These are phyloP conservation scores for Drosophila sp. DNA, from an alignment of 1,140 invertebrate species.

Conservation along the genomic window DNA sequence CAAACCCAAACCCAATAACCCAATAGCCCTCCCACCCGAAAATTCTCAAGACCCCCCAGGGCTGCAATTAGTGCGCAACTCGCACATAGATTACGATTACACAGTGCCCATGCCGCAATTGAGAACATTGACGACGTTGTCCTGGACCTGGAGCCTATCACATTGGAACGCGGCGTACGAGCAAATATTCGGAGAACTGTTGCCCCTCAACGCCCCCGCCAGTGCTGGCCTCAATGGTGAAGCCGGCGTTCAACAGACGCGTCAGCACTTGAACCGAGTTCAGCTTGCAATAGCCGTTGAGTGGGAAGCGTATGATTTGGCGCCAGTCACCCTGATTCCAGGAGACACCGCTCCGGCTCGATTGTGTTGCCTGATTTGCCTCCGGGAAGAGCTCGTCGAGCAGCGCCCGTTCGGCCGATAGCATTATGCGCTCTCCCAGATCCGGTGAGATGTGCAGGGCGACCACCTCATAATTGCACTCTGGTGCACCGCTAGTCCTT, in stretches of 20 bases:
- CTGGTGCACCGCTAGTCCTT: constrained; percentile 69
- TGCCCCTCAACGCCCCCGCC: constrained; percentile 95
- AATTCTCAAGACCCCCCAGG: constrained; percentile 6
- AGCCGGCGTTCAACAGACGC: constrained; percentile 93
- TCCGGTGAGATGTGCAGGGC: constrained; percentile 95
- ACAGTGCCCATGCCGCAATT: constrained; percentile 28
- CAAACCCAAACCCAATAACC: background rate
- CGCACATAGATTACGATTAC: constrained; percentile 57
- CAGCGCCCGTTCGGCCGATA: constrained; percentile 91
- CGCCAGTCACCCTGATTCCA: constrained; percentile 94
- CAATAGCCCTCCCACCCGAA: background rate
- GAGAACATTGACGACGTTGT: constrained; percentile 24
- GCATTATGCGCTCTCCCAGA: constrained; percentile 93
- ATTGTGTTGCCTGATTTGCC: constrained; percentile 93
- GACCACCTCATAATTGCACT: constrained; percentile 91
- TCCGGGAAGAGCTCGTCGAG: constrained; percentile 95
- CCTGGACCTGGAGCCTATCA: constrained; percentile 70
- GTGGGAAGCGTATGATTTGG: constrained; percentile 94
- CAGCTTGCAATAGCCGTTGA: constrained; percentile 96
- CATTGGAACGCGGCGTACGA: constrained; percentile 88
- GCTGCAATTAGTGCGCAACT: constrained; percentile 52
- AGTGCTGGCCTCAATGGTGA: constrained; percentile 92
- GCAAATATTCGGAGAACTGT: constrained; percentile 96
- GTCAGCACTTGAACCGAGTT: constrained; percentile 96
- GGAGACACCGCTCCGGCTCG: constrained; percentile 91